Evolutionary conservation across 1,140 invertebrate genomes (phyloP), one percentile per base, ranked within the genome.

Genomic region (Trichonephila clavipes): DNA sequence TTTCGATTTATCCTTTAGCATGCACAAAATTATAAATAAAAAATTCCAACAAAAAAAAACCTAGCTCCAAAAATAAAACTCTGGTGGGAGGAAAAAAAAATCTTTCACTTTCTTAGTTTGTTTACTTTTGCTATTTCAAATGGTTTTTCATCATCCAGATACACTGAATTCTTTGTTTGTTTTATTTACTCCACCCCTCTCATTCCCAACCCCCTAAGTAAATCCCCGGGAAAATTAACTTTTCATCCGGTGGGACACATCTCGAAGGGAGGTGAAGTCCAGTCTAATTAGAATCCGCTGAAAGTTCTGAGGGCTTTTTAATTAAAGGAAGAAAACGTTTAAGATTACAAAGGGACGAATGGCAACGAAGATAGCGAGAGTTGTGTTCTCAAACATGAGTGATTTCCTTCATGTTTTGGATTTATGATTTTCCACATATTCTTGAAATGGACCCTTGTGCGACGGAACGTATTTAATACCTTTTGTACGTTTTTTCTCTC

Each of bases 181-280:
- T 72, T 72, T 72, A 72, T 72, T 83, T 58, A 5, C 16, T 72
- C 14, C 28, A 8, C 8, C 44, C 61, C 12, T 62, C 19, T 62
- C 19, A 16, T 16, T 16, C 12, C 61, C 61, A 1, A 12, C 61
- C n/a, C 10, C 24, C 69, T 34, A 28, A 72, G 69, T 40, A 72
- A 72, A 72, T 72, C 69, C 69, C 69, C 10, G 28, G 28, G 28
- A 72, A 72, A 72, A 72, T 72, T 72, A 72, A 34, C 69, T 72
- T 72, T 72, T 34, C 69, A 34, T 72, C 69, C 69, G 14, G 69
- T 18, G 7, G 24, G 69, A 72, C 10, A 24, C n/a, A 21, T 62
- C 61, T 62, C 7, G 24, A 28, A 24, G 69, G 10, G 69, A 72
- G 28, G 69, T 72, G 69, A 72, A 72, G 24, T 72, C n/a, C 28